A percentile compares a stretch with the other conserved stretches of the same genome.
Evolutionary conservation across 1,140 invertebrate genomes (phyloP).

Genomic region (Pentalonia nigronervosa): DNA sequence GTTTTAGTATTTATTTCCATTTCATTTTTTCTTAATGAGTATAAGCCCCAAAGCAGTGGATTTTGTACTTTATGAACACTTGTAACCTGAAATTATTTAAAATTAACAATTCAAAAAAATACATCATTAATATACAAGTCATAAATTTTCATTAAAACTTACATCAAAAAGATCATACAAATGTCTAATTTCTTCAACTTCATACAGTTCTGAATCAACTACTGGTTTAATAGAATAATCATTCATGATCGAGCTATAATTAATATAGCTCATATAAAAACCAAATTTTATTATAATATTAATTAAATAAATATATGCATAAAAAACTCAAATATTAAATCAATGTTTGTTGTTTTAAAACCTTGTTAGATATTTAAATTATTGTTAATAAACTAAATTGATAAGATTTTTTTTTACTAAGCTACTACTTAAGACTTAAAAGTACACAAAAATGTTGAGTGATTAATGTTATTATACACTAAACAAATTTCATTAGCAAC

Average conservation of each 20-base stretch:
- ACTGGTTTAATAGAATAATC: slow-evolving; percentile 18
- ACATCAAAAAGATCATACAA: slow-evolving; percentile 44
- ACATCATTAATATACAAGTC: not conserved
- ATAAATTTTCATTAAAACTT: slow-evolving; percentile 16
- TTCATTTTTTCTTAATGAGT: slow-evolving; percentile 29
- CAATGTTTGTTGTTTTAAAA: not conserved
- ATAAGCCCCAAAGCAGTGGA: slow-evolving; percentile 34
- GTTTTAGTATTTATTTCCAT: slow-evolving; percentile 27
- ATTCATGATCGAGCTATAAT: not conserved
- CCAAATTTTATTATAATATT: not conserved
- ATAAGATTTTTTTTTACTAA: no score
- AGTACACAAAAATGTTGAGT: no score
- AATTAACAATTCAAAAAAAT: not conserved
- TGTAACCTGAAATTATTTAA: not conserved
- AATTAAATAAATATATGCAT: not conserved
- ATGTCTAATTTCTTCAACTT: slow-evolving; percentile 32
- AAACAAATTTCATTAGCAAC: no score
- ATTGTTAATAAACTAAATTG: no score
- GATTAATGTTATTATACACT: no score
- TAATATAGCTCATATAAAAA: not conserved
- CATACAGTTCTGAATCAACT: slow-evolving; percentile 4
- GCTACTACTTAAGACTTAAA: no score
- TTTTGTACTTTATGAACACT: slow-evolving; percentile 31
- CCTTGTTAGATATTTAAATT: not conserved
- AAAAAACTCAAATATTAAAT: not conserved